Evolutionary conservation across 2,888 invertebrate genomes (phyloP), one percentile per base, ranked within the genome.

Genomic region (Luffia ferchaultella): DNA sequence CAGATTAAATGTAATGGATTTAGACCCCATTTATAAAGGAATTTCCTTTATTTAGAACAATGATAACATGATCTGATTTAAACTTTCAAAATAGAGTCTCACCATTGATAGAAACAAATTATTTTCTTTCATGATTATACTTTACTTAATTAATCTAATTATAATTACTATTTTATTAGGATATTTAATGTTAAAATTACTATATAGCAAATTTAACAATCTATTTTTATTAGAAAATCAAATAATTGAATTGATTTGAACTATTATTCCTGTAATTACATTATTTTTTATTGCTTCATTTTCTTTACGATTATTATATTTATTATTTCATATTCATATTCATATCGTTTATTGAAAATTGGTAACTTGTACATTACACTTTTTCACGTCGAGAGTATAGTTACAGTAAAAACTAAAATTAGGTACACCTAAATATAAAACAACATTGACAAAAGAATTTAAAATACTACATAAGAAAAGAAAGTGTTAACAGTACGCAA

Each of bases 11-110:
- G 73, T 74, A 80, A 85, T 87, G 86, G 84, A 87, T 85, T 89
- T 89, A 89, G 89, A 84, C 82, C 85, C 75, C 87, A 86, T 86
- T 78, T 74, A 87, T 88, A 88, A 88, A 88, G 85, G 75, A 70
- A 66, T 63, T 30, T 64, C 71, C 74, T 79, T 85, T 87, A 87
- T 85, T 82, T 87, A 86, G 86, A 83, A 87, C 84, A 30, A 86
- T 87, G 72, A 73, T 83, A 74, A 86, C 86, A 60, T 87, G 87
- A 86, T 79, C 85, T 57, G 84, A 80, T 62, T 60, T 88, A 58
- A 75, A 74, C 53, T 67, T 88, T 54, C 88, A 88, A 87, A 86
- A 89, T 76, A 72, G 86, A 60, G 73, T 78, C 45, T 88, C 88
- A 0, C 87, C 87, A 42, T 67, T 88, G 72, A 89, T 89, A 86